Evolutionary conservation across 2,113 vertebrate species (phyloP).

Genomic region (Rhadina sibilatrix): DNA sequence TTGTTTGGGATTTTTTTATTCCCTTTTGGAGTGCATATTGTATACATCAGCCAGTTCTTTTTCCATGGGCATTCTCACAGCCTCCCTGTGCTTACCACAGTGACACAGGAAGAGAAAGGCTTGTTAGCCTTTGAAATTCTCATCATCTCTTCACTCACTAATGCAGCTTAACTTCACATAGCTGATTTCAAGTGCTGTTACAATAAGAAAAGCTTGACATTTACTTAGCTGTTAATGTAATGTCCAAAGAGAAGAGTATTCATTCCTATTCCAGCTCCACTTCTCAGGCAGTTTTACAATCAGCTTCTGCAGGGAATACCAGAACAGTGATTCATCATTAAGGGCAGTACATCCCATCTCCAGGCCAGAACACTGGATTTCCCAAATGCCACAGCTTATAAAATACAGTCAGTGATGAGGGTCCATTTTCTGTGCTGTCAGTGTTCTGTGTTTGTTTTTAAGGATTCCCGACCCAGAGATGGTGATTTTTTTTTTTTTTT

Average conservation of each 20-base stretch:
- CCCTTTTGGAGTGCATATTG: not conserved
- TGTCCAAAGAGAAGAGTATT: not conserved
- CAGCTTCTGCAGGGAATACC: not conserved
- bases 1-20: not conserved
- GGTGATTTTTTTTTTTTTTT: not conserved
- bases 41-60: not conserved
- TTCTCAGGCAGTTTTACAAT: not conserved
- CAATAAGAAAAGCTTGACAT: not conserved
- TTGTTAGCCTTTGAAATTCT: not conserved
- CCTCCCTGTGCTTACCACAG: not conserved
- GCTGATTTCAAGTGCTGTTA: not conserved
- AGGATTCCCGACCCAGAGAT: not conserved
- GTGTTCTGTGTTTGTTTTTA: not conserved
- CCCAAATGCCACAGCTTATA: not conserved
- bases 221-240: not conserved
- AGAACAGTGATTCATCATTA: not conserved
- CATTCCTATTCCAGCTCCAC: not conserved
- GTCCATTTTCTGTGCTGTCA: not conserved
- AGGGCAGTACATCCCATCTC: not conserved
- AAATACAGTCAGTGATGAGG: not conserved
- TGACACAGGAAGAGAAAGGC: not conserved
- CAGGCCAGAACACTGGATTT: not conserved
- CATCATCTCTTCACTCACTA: not conserved
- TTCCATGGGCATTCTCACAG: not conserved
- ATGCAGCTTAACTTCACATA: not conserved